These are phyloP conservation scores for Brachyalestes nurse DNA, from an alignment of 2,797 vertebrate genomes.

Conservation along the genomic window DNA sequence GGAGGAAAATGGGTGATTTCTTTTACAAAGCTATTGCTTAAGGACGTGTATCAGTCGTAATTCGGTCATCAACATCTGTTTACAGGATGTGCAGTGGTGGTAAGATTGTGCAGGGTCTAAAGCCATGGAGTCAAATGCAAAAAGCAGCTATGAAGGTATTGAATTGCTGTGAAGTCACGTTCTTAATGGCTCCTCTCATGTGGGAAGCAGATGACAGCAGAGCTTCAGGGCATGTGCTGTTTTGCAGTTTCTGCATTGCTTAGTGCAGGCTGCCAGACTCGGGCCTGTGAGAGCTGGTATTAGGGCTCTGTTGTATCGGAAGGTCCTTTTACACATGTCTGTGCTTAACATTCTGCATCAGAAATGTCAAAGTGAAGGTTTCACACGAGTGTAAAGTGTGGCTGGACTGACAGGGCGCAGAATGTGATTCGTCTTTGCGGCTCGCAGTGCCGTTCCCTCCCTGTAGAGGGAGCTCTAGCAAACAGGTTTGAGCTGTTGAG, in stretches of 20 bases:
- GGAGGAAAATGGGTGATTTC: no score
- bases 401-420: background rate
- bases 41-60: no score
- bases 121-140: background rate
- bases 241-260: constrained; percentile 28
- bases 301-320: constrained; percentile 1
- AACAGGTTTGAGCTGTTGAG: background rate
- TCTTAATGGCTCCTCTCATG: constrained; percentile 42
- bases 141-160: background rate
- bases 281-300: background rate
- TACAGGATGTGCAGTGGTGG: background rate
- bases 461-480: constrained; percentile 16
- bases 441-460: background rate
- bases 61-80: background rate
- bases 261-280: constrained; percentile 13
- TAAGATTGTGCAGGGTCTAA: background rate
- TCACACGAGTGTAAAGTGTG: no score
- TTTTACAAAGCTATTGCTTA: no score
- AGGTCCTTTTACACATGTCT: background rate
- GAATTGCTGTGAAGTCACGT: constrained; percentile 17
- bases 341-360: background rate
- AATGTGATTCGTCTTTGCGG: constrained; percentile 5
- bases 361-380: background rate
- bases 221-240: constrained; percentile 25
- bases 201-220: constrained; percentile 35